These are phyloP conservation scores for Myiotriccus ornatus DNA, from an alignment of 2,797 vertebrate species.

Conservation along the genomic window DNA sequence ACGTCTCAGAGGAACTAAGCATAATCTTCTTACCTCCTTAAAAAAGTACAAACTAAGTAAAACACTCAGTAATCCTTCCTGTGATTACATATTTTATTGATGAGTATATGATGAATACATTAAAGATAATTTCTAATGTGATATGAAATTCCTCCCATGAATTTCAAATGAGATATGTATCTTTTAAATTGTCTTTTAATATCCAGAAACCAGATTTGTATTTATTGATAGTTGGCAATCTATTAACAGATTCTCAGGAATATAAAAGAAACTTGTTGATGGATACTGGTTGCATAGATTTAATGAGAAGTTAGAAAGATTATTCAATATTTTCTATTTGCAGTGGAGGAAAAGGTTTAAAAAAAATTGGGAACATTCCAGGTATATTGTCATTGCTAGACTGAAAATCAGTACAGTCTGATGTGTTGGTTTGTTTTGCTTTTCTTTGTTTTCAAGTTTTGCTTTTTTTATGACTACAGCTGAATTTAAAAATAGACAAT, in stretches of 20 bases:
- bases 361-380: not conserved
- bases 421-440: not conserved
- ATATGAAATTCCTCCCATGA: not conserved
- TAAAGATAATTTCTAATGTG: not conserved
- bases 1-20: not conserved
- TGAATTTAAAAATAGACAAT: not conserved
- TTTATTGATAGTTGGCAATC: not conserved
- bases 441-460: not conserved
- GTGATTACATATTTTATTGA: not conserved
- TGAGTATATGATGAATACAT: not conserved
- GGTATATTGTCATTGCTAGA: not conserved
- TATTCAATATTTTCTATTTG: not conserved
- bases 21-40: not conserved
- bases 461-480: rapidly evolving
- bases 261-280: not conserved
- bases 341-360: not conserved
- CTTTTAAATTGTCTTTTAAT: not conserved
- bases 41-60: not conserved
- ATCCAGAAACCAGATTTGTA: not conserved
- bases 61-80: not conserved
- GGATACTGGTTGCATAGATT: not conserved
- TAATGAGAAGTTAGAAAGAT: not conserved
- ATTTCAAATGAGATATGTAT: not conserved
- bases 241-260: not conserved
- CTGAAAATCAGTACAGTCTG: not conserved